phyloP scores from a whole-genome alignment of 2,888 invertebrate genomes.

The Drosophila demipolita region DNA sequence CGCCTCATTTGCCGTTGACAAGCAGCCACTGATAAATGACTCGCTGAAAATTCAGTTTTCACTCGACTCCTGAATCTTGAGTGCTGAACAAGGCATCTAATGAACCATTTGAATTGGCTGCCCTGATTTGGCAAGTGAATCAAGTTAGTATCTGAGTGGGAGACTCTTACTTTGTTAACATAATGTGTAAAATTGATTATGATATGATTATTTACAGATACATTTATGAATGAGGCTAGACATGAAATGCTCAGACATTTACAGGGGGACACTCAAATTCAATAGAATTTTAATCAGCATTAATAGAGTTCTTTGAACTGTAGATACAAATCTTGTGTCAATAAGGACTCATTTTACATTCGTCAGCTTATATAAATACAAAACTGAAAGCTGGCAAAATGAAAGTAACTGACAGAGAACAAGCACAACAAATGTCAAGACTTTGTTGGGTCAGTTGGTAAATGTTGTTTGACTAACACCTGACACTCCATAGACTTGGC shows the following conservation, averaged over 20 bases:
- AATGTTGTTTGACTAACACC: constrained; percentile 21
- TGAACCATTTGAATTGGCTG: constrained; percentile 59
- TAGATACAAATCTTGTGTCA: constrained; percentile 2
- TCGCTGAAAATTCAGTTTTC: constrained; percentile 26
- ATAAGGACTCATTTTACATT: constrained; percentile 14
- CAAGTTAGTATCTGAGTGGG: neutral
- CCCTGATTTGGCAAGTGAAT: constrained; percentile 52
- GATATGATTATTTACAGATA: constrained; percentile 1
- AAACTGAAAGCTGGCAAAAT: constrained; percentile 4
- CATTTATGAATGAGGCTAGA: neutral
- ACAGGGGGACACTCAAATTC: neutral
- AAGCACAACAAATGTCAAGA: constrained; percentile 29
- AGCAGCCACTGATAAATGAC: constrained; percentile 64
- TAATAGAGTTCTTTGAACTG: constrained; percentile 6
- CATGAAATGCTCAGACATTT: neutral
- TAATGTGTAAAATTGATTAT: constrained; percentile 1
- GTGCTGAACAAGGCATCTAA: constrained; percentile 51
- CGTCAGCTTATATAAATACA: constrained; percentile 27
- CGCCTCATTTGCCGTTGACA: constrained; percentile 60
- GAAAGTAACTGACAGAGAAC: neutral
- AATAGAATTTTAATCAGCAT: constrained; percentile 1
- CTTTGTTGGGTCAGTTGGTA: constrained; percentile 37
- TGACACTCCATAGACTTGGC: constrained; percentile 29
- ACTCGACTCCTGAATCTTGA: constrained; percentile 8
- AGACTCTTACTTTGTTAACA: neutral